Evolutionary conservation across 2,113 vertebrate species (phyloP).

Genomic region (Lamprologus lemairii): DNA sequence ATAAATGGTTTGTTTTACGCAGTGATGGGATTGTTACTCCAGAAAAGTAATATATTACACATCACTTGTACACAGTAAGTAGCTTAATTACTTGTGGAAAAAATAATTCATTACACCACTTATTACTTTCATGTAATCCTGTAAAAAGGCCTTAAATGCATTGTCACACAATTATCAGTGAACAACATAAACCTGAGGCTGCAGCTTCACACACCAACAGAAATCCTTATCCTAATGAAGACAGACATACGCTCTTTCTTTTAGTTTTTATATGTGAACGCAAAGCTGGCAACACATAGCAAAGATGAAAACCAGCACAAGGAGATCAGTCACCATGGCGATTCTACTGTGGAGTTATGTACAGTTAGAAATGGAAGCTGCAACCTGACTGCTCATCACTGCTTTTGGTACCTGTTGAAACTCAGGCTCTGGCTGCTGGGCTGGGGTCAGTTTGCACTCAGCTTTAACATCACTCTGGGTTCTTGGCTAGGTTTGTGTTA

Average conservation of each 20-base stretch:
- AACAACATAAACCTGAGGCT: background rate
- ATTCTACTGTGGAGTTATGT: background rate
- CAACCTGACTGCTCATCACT: background rate
- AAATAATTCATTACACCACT: background rate
- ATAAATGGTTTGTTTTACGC: background rate
- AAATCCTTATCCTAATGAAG: background rate
- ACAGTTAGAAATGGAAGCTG: background rate
- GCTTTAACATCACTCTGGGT: background rate
- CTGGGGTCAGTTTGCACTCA: background rate
- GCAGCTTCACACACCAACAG: background rate
- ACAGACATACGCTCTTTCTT: background rate
- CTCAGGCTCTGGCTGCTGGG: background rate
- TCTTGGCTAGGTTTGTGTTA: background rate
- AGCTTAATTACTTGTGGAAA: background rate
- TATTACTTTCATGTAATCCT: background rate
- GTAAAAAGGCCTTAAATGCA: background rate
- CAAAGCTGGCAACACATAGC: background rate
- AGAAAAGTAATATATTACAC: background rate
- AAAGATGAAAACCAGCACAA: background rate
- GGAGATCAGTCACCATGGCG: background rate
- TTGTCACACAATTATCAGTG: background rate
- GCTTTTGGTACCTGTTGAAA: background rate
- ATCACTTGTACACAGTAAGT: accelerated
- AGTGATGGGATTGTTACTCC: background rate
- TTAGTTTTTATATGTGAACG: background rate